Percentiles rank a stretch among this genome's conserved stretches.
Evolutionary conservation across 1,140 invertebrate species (phyloP).

Genomic region (Drosophila equinoxialis): DNA sequence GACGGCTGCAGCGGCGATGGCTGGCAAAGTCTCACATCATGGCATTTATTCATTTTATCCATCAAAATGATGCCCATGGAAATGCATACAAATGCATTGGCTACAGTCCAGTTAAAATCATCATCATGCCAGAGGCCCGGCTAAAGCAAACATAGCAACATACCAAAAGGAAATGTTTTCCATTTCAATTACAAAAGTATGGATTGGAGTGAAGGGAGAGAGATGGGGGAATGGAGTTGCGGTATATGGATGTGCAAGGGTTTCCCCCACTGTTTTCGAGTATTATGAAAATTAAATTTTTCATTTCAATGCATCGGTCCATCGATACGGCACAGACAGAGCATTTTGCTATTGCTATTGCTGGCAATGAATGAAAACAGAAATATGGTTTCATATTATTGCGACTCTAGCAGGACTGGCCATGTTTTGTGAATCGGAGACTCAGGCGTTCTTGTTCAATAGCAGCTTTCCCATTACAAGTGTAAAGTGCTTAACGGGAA

Average conservation of each 20-base stretch:
- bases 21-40: slow-evolving; percentile 12
- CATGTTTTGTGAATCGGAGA: background rate
- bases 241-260: slow-evolving; percentile 11
- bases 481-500: slow-evolving; percentile 39
- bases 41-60: slow-evolving; percentile 62
- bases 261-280: slow-evolving; percentile 58
- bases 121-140: slow-evolving; percentile 26
- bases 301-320: slow-evolving; percentile 71
- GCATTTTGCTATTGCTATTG: background rate
- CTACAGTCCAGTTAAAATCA: slow-evolving; percentile 55
- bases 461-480: slow-evolving; percentile 14
- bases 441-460: background rate
- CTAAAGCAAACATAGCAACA: slow-evolving; percentile 52
- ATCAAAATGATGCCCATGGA: slow-evolving; percentile 72
- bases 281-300: slow-evolving; percentile 82
- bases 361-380: slow-evolving; percentile 58
- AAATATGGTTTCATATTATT: slow-evolving; percentile 60
- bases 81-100: slow-evolving; percentile 46
- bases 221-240: background rate
- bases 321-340: slow-evolving; percentile 21
- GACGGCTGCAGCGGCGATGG: background rate
- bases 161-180: slow-evolving; percentile 70
- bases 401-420: slow-evolving; percentile 18
- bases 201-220: background rate
- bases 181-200: slow-evolving; percentile 77